A percentile compares a stretch with the other conserved stretches of the same genome.
phyloP scores from a whole-genome alignment of 2,113 vertebrate species.

The Cyphomyrus discorhynchus region DNA sequence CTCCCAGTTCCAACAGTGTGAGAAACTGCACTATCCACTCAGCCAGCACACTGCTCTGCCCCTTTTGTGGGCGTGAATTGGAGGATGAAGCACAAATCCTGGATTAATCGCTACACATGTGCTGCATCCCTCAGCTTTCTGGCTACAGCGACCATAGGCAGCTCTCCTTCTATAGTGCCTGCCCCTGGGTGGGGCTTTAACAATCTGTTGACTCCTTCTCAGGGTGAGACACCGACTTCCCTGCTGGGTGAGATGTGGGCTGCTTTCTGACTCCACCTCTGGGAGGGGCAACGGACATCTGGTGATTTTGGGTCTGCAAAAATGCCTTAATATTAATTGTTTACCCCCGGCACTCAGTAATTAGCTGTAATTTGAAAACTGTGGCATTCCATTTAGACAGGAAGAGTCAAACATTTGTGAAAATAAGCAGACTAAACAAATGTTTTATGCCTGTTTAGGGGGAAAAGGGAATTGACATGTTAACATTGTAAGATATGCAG shows the following conservation, averaged over 20 bases:
- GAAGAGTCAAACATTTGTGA: slow-evolving; percentile 4
- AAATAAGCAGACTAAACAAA: background rate
- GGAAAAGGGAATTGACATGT: background rate
- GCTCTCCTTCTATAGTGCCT: background rate
- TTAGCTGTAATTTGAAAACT: slow-evolving; percentile 1
- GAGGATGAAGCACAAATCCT: background rate
- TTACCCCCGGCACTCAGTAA: background rate
- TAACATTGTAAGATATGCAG: background rate
- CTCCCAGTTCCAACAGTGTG: background rate
- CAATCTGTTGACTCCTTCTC: background rate
- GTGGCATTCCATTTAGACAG: background rate
- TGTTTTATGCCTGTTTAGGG: background rate
- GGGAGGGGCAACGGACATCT: background rate
- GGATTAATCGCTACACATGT: background rate
- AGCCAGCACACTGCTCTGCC: background rate
- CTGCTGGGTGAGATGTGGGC: background rate
- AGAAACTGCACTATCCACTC: background rate
- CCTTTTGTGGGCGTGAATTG: background rate
- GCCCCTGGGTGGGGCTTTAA: background rate
- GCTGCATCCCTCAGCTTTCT: background rate
- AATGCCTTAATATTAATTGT: background rate
- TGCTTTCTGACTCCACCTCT: slow-evolving; percentile 5
- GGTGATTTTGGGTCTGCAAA: background rate
- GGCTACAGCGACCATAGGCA: background rate
- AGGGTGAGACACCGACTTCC: background rate